Percentiles rank a stretch among this genome's conserved stretches.
Evolutionary conservation across 2,888 invertebrate genomes (phyloP).

Genomic region (Hecatera dysodea): DNA sequence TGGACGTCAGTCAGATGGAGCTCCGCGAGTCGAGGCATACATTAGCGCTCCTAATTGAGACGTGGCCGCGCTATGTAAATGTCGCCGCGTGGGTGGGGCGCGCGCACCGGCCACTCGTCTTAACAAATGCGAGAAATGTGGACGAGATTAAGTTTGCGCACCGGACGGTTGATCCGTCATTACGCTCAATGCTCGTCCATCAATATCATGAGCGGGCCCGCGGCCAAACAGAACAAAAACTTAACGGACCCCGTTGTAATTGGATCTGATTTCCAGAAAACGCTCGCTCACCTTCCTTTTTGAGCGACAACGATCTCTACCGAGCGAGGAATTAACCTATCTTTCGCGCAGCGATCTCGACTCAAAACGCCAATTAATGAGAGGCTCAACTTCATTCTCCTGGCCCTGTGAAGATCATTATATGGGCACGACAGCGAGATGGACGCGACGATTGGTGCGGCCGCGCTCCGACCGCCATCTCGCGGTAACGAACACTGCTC

Average conservation of each 20-base stretch:
- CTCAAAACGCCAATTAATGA: slow-evolving; percentile 91
- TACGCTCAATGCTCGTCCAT: slow-evolving; percentile 80
- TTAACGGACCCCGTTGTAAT: slow-evolving; percentile 89
- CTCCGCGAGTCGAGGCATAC: slow-evolving; percentile 89
- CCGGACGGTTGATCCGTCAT: slow-evolving; percentile 75
- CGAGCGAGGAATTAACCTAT: slow-evolving; percentile 91
- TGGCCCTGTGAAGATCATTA: slow-evolving; percentile 91
- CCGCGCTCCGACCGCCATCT: slow-evolving; percentile 87
- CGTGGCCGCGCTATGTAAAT: slow-evolving; percentile 90
- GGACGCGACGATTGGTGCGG: slow-evolving; percentile 89
- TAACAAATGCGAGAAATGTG: slow-evolving; percentile 82
- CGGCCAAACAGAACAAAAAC: slow-evolving; percentile 89
- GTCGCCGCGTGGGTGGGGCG: slow-evolving; percentile 89
- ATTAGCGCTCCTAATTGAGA: slow-evolving; percentile 91
- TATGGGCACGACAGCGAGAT: slow-evolving; percentile 91
- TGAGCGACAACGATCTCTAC: slow-evolving; percentile 89
- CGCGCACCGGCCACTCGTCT: slow-evolving; percentile 69
- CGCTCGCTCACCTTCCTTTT: slow-evolving; percentile 90
- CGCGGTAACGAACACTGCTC: slow-evolving; percentile 89
- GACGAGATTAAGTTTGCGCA: slow-evolving; percentile 74
- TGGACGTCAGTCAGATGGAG: slow-evolving; percentile 88
- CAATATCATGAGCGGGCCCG: slow-evolving; percentile 85
- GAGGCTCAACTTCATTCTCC: slow-evolving; percentile 91
- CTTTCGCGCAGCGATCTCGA: slow-evolving; percentile 90
- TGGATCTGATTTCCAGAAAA: slow-evolving; percentile 91